Evolutionary conservation across 2,888 invertebrate genomes (phyloP).

Genomic region (Phrixothrix hirtus): DNA sequence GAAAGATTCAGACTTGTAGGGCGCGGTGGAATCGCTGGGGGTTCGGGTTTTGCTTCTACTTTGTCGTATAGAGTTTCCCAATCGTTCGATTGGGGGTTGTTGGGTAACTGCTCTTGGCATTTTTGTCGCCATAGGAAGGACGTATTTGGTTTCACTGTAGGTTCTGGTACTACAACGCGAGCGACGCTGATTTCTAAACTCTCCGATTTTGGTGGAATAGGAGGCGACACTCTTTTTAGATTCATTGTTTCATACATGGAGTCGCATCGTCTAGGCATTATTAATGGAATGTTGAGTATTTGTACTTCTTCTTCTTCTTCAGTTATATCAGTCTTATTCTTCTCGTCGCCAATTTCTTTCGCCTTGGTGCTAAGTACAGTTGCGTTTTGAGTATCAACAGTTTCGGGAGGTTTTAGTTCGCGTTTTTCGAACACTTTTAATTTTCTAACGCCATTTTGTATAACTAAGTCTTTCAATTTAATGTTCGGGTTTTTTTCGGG

Average conservation of each 20-base stretch:
- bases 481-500: constrained; percentile 63
- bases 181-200: too few species aligned
- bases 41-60: constrained; percentile 32
- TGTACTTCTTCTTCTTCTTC: constrained; percentile 46
- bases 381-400: neutral
- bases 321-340: constrained; percentile 23
- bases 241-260: constrained; percentile 47
- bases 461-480: constrained; percentile 60
- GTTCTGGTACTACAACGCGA: neutral
- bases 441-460: constrained; percentile 61
- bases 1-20: constrained; percentile 17
- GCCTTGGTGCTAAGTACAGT: neutral
- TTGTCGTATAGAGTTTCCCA: constrained; percentile 40
- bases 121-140: constrained; percentile 68
- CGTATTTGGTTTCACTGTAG: constrained; percentile 62
- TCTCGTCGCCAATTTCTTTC: neutral
- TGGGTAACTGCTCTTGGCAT: constrained; percentile 38
- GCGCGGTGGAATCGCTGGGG: constrained; percentile 24
- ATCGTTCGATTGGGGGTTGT: constrained; percentile 10
- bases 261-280: constrained; percentile 45
- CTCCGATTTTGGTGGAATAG: neutral
- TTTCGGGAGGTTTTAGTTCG: neutral
- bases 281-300: constrained; percentile 46
- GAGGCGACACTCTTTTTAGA: constrained; percentile 35
- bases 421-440: constrained; percentile 56